These are phyloP conservation scores for Morpho deidamia DNA, from an alignment of 2,888 invertebrate genomes.

Conservation along the genomic window DNA sequence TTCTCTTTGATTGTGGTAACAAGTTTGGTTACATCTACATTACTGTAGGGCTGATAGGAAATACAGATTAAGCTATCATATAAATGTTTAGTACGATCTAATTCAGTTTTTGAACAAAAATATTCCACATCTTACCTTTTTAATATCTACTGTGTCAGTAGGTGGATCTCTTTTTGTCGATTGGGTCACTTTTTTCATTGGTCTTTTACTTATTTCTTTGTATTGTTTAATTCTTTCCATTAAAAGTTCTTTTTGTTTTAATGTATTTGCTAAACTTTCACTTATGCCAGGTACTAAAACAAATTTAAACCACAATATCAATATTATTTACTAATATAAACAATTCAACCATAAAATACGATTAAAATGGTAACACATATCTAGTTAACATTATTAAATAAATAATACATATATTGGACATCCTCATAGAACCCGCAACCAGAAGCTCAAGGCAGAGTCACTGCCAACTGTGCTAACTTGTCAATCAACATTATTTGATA, in stretches of 20 bases:
- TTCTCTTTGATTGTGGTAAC: slow-evolving; percentile 81
- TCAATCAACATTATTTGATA: too few species aligned
- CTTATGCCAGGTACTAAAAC: slow-evolving; percentile 69
- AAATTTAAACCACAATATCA: not conserved
- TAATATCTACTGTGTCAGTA: slow-evolving; percentile 31
- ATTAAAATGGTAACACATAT: not conserved
- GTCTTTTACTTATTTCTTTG: slow-evolving; percentile 69
- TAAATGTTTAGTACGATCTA: too few species aligned
- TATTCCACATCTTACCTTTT: slow-evolving; percentile 24
- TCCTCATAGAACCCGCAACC: too few species aligned
- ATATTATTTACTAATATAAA: not conserved
- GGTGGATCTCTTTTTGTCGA: slow-evolving; percentile 41
- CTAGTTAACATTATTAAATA: too few species aligned
- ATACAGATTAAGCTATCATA: too few species aligned
- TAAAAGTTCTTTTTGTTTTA: slow-evolving; percentile 66
- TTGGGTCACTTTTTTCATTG: slow-evolving; percentile 46
- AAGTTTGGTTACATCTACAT: slow-evolving; percentile 74
- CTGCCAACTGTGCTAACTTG: too few species aligned
- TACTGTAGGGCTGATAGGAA: slow-evolving; percentile 40
- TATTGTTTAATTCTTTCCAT: slow-evolving; percentile 74
- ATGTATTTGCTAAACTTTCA: slow-evolving; percentile 69
- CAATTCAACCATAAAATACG: not conserved
- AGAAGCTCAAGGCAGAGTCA: too few species aligned
- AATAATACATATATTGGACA: too few species aligned
- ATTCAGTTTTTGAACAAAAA: not conserved